phyloP scores from a whole-genome alignment of 2,888 invertebrate species.

The Cheilosia vernalis region DNA sequence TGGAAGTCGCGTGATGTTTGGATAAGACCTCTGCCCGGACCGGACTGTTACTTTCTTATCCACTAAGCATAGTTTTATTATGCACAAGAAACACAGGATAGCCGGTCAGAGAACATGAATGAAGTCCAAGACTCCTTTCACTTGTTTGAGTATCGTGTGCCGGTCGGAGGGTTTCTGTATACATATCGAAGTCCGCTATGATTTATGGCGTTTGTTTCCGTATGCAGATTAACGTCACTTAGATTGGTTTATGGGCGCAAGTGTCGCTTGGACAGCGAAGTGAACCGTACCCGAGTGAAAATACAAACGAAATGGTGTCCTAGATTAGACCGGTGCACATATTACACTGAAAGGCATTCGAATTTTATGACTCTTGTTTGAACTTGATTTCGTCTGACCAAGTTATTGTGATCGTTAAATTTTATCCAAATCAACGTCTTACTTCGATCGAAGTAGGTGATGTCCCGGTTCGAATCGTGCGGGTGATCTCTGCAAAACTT shows the following conservation, averaged over 20 bases:
- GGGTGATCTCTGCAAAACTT: too few species aligned
- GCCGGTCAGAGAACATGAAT: neutral
- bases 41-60: neutral
- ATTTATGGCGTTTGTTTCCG: conserved; percentile 41
- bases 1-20: neutral
- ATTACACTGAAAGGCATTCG: conserved; percentile 10
- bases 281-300: neutral
- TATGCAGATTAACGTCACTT: conserved; percentile 38
- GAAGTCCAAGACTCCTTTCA: conserved; percentile 39
- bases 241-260: conserved; percentile 40
- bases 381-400: conserved; percentile 37
- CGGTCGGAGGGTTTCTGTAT: neutral
- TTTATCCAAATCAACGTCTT: too few species aligned
- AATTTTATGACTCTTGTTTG: conserved; percentile 29
- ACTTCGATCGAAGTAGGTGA: too few species aligned
- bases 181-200: conserved; percentile 25
- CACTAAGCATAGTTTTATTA: neutral
- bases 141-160: conserved; percentile 3
- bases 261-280: neutral
- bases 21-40: neutral
- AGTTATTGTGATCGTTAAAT: too few species aligned
- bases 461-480: too few species aligned
- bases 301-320: conserved; percentile 41
- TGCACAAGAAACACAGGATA: neutral
- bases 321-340: conserved; percentile 10